A percentile compares a stretch with the other conserved stretches of the same genome.
Evolutionary conservation across 1,140 invertebrate species (phyloP).

Genomic region (Phthorimaea operculella): DNA sequence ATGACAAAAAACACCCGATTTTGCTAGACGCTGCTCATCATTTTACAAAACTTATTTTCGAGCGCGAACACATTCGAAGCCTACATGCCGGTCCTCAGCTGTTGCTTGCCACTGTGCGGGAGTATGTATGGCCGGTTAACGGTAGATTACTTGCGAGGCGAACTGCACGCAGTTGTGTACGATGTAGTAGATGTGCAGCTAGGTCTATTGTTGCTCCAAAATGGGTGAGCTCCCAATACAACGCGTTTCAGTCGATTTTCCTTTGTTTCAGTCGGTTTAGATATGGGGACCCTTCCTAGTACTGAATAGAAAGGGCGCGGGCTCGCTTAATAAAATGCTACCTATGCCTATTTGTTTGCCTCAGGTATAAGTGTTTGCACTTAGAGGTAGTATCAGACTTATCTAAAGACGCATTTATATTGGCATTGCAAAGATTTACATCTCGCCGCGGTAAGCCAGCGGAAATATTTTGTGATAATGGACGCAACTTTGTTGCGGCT

Average conservation of each 20-base stretch:
- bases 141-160: constrained; percentile 1
- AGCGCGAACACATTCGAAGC: constrained; percentile 1
- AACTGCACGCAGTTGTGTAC: neutral
- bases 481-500: constrained; percentile 17
- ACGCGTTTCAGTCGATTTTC: neutral
- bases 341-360: constrained; percentile 4
- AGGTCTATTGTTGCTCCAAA: neutral
- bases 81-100: constrained; percentile 9
- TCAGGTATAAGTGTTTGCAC: constrained; percentile 2
- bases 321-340: constrained; percentile 2
- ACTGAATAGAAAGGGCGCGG: neutral
- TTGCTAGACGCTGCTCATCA: constrained; percentile 7
- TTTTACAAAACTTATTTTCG: constrained; percentile 8
- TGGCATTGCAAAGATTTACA: constrained; percentile 2
- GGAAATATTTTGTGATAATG: constrained; percentile 12
- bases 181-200: neutral
- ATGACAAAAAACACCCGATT: constrained; percentile 11
- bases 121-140: constrained; percentile 9
- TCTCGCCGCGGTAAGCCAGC: constrained; percentile 7
- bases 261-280: constrained; percentile 3
- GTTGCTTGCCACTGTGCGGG: constrained; percentile 3
- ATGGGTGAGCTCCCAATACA: neutral
- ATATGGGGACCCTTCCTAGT: neutral
- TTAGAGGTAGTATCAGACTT: neutral
- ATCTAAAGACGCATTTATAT: neutral